Conservation (phyloP, 1,140 invertebrate species). For the Drosophila bocki region DNA sequence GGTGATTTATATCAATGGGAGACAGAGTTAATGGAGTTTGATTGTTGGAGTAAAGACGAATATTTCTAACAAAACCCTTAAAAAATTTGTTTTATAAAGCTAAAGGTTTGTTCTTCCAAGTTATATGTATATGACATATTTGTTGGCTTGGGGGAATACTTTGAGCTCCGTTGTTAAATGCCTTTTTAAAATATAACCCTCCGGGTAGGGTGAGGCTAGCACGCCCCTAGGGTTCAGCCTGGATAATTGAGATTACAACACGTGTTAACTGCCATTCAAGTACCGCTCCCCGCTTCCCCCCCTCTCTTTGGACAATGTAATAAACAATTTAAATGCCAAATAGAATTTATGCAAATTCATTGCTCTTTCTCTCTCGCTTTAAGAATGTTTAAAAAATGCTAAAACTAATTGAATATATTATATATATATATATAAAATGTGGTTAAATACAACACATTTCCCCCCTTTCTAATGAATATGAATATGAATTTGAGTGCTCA, state of each 20-base stretch:
- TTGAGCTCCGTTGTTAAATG: constrained; percentile 6
- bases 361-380: constrained; percentile 7
- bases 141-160: neutral
- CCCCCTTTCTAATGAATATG: constrained; percentile 48
- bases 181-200: constrained; percentile 10
- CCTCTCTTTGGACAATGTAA: constrained; percentile 6
- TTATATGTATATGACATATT: neutral
- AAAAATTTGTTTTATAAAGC: neutral
- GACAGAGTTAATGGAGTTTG: neutral
- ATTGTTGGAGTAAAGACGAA: too few relatives aligned
- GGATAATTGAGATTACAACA: constrained; percentile 51
- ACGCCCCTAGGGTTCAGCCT: constrained; percentile 30
- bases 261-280: constrained; percentile 49
- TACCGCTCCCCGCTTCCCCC: neutral
- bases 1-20: constrained; percentile 7
- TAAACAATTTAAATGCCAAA: constrained; percentile 56
- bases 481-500: constrained; percentile 40
- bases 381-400: constrained; percentile 49
- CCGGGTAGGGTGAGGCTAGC: neutral
- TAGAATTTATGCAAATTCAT: constrained; percentile 50
- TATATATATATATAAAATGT: constrained; percentile 7
- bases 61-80: too few relatives aligned
- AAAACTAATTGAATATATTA: constrained; percentile 52
- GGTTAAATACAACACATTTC: neutral
- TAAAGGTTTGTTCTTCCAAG: neutral